Evolutionary conservation across 2,888 invertebrate genomes (phyloP).

Genomic region (Diadegma fenestrale): DNA sequence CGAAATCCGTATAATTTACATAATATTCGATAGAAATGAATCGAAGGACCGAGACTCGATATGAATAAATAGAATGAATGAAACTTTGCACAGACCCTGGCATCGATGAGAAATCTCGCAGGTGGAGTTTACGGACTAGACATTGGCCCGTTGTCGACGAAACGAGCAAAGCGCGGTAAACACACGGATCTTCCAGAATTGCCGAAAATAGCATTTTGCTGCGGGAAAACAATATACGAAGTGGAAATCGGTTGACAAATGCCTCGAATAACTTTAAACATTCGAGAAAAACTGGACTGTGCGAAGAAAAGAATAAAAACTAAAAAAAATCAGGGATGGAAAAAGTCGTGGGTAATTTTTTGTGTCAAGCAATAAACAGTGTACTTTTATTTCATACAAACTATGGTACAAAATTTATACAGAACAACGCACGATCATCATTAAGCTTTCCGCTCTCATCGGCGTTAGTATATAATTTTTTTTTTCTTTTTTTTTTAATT

Average conservation of each 20-base stretch:
- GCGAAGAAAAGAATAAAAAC: background rate
- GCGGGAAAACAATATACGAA: conserved; percentile 87
- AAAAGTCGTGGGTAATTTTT: conserved; percentile 4
- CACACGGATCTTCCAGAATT: conserved; percentile 78
- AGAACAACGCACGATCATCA: conserved; percentile 82
- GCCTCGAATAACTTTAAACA: background rate
- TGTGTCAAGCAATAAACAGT: conserved; percentile 86
- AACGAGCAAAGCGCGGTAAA: conserved; percentile 65
- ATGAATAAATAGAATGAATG: background rate
- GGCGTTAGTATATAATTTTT: conserved; percentile 58
- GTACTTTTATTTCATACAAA: conserved; percentile 86
- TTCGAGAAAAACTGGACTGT: background rate
- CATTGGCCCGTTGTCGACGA: conserved; percentile 84
- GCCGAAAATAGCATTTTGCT: conserved; percentile 87
- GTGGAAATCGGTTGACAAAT: conserved; percentile 85
- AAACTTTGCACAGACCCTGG: conserved; percentile 85
- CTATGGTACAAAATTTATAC: conserved; percentile 88
- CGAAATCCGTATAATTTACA: background rate
- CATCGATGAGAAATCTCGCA: conserved; percentile 86
- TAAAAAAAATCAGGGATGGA: background rate
- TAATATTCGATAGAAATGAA: background rate
- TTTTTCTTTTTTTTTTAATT: conserved; percentile 54
- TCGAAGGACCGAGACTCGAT: conserved; percentile 17
- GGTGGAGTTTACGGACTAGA: conserved; percentile 87
- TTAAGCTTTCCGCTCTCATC: conserved; percentile 57